phyloP scores from a whole-genome alignment of 1,140 invertebrate genomes.

The Neodiprion virginianus region DNA sequence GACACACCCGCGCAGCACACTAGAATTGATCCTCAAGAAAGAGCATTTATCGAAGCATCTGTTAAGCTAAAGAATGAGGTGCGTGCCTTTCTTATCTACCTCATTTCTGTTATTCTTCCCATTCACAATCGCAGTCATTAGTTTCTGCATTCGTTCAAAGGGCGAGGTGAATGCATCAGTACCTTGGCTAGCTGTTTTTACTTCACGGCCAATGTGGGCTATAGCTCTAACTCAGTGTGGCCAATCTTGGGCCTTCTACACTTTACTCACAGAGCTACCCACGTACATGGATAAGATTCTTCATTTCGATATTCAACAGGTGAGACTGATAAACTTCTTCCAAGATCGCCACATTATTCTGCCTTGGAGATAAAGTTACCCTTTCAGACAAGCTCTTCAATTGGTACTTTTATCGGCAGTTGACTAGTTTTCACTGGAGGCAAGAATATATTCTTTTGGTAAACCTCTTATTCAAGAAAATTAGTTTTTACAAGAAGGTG shows the following conservation, averaged over 20 bases:
- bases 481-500: too few species aligned
- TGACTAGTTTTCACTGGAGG: too few species aligned
- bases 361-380: too few species aligned
- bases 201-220: constrained; percentile 87
- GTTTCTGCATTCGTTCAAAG: constrained; percentile 25
- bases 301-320: constrained; percentile 84
- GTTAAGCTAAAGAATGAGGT: constrained; percentile 55
- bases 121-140: not conserved
- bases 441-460: too few species aligned
- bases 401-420: too few species aligned
- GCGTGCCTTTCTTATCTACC: constrained; percentile 17
- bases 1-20: constrained; percentile 82
- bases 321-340: constrained; percentile 50
- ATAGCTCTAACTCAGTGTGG: constrained; percentile 87
- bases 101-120: constrained; percentile 18
- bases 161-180: constrained; percentile 42
- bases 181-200: constrained; percentile 83
- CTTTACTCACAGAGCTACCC: constrained; percentile 90
- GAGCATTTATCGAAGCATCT: constrained; percentile 69
- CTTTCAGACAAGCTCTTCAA: too few species aligned
- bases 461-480: too few species aligned
- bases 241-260: constrained; percentile 95
- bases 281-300: constrained; percentile 94
- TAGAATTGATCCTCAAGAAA: constrained; percentile 74
- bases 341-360: constrained; percentile 9